Percentiles rank a stretch among this genome's conserved stretches.
phyloP scores from a whole-genome alignment of 2,888 invertebrate genomes.

The Taenaris catops region DNA sequence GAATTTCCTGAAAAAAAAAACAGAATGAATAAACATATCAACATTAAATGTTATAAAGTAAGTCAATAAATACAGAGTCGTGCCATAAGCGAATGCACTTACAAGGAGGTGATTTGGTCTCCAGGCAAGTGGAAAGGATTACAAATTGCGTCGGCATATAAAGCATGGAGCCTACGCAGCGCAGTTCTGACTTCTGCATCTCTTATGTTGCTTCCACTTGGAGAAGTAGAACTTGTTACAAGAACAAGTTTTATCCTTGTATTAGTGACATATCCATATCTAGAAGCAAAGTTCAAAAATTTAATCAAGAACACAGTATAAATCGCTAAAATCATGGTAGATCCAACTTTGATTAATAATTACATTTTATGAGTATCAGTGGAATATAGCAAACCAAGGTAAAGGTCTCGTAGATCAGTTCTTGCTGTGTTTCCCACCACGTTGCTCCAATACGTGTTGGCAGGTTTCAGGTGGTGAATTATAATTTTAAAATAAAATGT shows the following conservation, averaged over 20 bases:
- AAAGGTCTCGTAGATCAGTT: conserved; percentile 92
- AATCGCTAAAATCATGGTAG: no score
- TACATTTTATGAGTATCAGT: conserved; percentile 98
- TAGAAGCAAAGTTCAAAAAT: no score
- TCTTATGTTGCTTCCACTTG: conserved; percentile 90
- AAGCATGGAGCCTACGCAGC: conserved; percentile 90
- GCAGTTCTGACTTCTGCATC: conserved; percentile 97
- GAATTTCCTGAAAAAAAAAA: conserved; percentile 76
- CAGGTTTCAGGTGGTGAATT: not conserved
- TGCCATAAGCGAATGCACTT: conserved; percentile 50
- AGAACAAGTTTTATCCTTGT: conserved; percentile 97
- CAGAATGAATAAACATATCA: not conserved
- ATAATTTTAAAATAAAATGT: not conserved
- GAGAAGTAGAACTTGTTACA: conserved; percentile 95
- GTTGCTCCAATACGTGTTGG: no score
- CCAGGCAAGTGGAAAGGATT: conserved; percentile 98
- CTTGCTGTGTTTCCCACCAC: no score
- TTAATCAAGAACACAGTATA: no score
- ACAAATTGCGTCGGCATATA: conserved; percentile 96
- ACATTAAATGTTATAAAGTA: not conserved
- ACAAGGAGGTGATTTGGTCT: conserved; percentile 93
- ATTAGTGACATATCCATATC: conserved; percentile 98
- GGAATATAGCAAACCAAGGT: conserved; percentile 94
- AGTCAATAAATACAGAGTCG: no score
- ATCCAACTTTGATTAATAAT: no score